phyloP scores from a whole-genome alignment of 1,140 invertebrate species.

The Nasonia vitripennis region DNA sequence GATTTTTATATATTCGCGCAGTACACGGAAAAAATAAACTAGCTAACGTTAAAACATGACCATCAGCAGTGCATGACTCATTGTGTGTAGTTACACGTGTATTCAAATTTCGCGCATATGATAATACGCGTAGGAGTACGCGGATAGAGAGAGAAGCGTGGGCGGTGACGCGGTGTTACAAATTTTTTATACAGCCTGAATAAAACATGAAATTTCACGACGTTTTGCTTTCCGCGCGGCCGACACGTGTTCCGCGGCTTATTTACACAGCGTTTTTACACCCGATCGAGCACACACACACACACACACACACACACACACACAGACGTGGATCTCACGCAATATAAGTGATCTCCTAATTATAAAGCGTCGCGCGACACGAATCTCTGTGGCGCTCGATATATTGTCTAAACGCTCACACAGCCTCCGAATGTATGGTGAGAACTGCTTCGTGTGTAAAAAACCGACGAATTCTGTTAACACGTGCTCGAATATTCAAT shows the following conservation, averaged over 20 bases:
- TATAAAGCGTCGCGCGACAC: too few relatives aligned
- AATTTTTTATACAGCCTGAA: background rate
- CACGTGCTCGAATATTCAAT: conserved; percentile 34
- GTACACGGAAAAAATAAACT: too few relatives aligned
- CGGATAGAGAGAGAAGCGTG: too few relatives aligned
- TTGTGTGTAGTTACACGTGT: too few relatives aligned
- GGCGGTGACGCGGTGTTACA: background rate
- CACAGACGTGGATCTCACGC: too few relatives aligned
- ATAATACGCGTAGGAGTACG: background rate
- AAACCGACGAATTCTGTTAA: conserved; percentile 24
- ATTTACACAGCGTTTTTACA: background rate
- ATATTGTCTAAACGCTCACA: background rate
- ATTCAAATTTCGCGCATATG: background rate
- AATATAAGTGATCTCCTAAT: too few relatives aligned
- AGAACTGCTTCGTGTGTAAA: background rate
- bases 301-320: too few relatives aligned
- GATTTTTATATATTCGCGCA: too few relatives aligned
- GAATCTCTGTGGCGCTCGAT: too few relatives aligned
- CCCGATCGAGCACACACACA: too few relatives aligned
- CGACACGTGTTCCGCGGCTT: background rate
- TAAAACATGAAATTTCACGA: background rate
- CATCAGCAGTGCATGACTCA: too few relatives aligned
- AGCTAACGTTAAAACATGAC: too few relatives aligned
- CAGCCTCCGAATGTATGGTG: background rate
- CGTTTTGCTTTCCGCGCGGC: background rate